Evolutionary conservation across 1,140 invertebrate genomes (phyloP).

Genomic region (Stegodyphus dumicola): DNA sequence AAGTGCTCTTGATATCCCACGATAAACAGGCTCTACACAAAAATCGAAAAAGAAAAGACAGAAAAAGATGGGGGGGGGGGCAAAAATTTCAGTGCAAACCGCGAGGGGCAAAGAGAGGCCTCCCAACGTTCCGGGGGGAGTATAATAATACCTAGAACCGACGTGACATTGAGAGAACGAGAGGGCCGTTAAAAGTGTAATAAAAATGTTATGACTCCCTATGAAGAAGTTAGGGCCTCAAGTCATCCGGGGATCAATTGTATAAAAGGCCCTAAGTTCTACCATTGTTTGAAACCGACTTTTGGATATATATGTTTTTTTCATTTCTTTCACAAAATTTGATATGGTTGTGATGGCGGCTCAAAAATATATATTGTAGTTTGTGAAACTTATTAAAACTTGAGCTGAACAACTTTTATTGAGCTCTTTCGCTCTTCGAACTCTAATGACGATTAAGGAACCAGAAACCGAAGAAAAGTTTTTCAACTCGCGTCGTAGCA

Average conservation of each 20-base stretch:
- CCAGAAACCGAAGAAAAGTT: no score
- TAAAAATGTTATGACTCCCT: constrained; percentile 60
- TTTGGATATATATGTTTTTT: constrained; percentile 8
- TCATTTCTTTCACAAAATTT: constrained; percentile 28
- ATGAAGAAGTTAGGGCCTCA: constrained; percentile 54
- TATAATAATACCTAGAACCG: constrained; percentile 55
- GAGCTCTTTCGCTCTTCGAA: neutral
- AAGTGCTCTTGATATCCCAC: constrained; percentile 56
- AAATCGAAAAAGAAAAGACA: constrained; percentile 32
- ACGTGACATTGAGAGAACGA: constrained; percentile 52
- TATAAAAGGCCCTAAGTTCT: constrained; percentile 48
- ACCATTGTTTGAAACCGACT: constrained; percentile 45
- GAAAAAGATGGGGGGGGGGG: neutral
- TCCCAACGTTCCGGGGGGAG: neutral
- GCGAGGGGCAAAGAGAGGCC: neutral
- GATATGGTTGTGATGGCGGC: constrained; percentile 36
- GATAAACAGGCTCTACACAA: constrained; percentile 53
- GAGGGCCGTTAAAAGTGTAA: constrained; percentile 59
- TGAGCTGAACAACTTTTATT: constrained; percentile 15
- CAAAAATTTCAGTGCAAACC: no score
- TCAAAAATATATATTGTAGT: constrained; percentile 57
- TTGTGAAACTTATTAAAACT: constrained; percentile 55
- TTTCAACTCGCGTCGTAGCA: neutral
- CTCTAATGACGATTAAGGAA: neutral
- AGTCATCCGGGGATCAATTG: constrained; percentile 56